Base-by-base conservation (phyloP, 1,140 invertebrate genomes). In the Amphibalanus amphitrite region DNA sequence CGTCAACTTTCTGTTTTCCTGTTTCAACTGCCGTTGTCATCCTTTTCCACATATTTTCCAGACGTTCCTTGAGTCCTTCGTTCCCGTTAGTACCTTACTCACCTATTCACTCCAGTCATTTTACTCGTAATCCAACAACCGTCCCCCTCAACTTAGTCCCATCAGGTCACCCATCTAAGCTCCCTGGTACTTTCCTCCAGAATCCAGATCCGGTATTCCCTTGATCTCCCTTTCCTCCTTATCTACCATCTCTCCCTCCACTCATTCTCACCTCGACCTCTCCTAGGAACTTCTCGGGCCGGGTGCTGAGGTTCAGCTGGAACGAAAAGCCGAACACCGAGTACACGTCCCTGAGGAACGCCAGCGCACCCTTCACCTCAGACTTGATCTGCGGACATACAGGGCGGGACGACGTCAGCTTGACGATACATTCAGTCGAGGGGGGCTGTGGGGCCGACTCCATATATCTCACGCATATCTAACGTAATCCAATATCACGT, bases 241-340 rank as follows among this genome's bases (percentile, higher is more conserved):
- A 80, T 97, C 94, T 0, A 94, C 94, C 69, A 89, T 80, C 77
- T n/a, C n/a, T n/a, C 97, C 83, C n/a, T n/a, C n/a, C n/a, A n/a
- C n/a, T n/a, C n/a, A n/a, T n/a, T 97, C 97, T 99, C 26, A 73
- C 70, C 0, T 85, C 86, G 15, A 93, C 78, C 28, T 97, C 93
- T 1, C 97, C 97, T 29, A 99, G 80, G 79, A 86, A 99, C 76
- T 96, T 95, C 70, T 98, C 95, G 0, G 97, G 97, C 10, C 97
- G 81, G 0, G 97, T 99, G 3, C 95, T 95, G 29, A 99, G 80
- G 65, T 89, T 88, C 72, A 99, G 81, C 75, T 95, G 86, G 80
- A 97, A 98, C 0, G 89, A 91, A 79, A 99, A 99, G 8, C 95
- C 96, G 79, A 99, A 97, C 0, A 94, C 86, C 0, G 85, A 83